Conservation (phyloP, 2,888 invertebrate species). For the Brachyopa scutellaris region DNA sequence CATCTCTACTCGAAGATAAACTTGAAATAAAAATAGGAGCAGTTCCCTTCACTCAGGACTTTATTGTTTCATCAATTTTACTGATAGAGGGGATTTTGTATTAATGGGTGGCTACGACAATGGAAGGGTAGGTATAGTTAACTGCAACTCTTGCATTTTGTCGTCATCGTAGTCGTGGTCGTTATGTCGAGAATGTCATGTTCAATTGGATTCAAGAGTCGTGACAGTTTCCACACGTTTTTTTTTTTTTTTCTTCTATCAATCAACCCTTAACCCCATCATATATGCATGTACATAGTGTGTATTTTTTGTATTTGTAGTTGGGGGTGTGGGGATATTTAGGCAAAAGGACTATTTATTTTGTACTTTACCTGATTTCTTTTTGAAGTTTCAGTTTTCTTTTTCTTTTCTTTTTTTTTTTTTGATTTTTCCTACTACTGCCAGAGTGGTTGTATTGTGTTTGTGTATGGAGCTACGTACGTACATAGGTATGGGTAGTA, state of each 20-base stretch:
- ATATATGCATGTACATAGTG: too few species aligned
- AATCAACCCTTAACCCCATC: slow-evolving; percentile 34
- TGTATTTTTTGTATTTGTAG: too few species aligned
- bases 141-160: slow-evolving; percentile 49
- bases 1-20: not conserved
- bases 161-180: slow-evolving; percentile 14
- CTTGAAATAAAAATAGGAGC: slow-evolving; percentile 1
- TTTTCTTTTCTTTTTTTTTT: slow-evolving; percentile 11
- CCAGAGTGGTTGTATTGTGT: slow-evolving; percentile 21
- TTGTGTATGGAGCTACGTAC: too few species aligned
- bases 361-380: slow-evolving; percentile 60
- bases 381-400: slow-evolving; percentile 43
- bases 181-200: slow-evolving; percentile 49
- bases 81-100: slow-evolving; percentile 5
- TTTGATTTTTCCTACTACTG: slow-evolving; percentile 5
- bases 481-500: too few species aligned
- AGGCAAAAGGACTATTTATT: slow-evolving; percentile 53
- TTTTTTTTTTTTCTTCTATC: too few species aligned
- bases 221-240: slow-evolving; percentile 11
- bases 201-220: slow-evolving; percentile 62
- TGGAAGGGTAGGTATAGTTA: slow-evolving; percentile 4
- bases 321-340: slow-evolving; percentile 41
- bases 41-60: slow-evolving; percentile 29
- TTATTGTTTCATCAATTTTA: slow-evolving; percentile 35
- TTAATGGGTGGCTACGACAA: slow-evolving; percentile 7